Base-by-base conservation (phyloP, 2,888 invertebrate species). In the Caenorhabditis virilis region DNA sequence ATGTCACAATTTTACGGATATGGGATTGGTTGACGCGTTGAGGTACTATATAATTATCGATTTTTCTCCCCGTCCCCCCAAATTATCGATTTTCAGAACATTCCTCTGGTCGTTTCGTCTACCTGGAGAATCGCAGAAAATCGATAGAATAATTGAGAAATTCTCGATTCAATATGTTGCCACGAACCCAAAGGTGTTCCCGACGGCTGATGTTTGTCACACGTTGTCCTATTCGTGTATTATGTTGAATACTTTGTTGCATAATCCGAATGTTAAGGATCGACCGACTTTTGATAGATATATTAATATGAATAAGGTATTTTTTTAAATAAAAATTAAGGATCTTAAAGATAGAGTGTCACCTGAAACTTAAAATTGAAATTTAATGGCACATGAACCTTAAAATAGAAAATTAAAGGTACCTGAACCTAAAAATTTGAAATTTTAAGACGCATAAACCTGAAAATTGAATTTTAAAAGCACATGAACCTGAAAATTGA, bases 121-220 rank as follows among this genome's bases (percentile, higher is more conserved):
- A 4, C 76, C 76, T 6, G 76, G 76, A 3, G 76, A 76, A 55
- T 60, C 73, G 2, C 76, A 76, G 53, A 76, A 76, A 58, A 76
- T 76, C 26, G 72, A 72, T 36, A 11, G 72, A 26, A 66, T 72
- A 25, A 72, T 72, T 54, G 63, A 69, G 15, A 69, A 53, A 46
- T 69, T 72, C 30, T 47, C 66, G 20, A 16, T 33, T 6, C 45
- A 64, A 43, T 73, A 69, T 52, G 61, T 50, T 2, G 15, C 38
- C 11, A 47, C 57, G 22, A 73, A 73, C 53, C 66, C 66, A 11
- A 39, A 55, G 0, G 20, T 27, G 2, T 72, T 71, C 38, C 53
- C 53, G 11, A 50, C 47, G 7, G 57, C 71, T 7, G 74, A 74
- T 50, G 51, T 62, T n/a, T 72, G 71, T 22, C 61, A 71, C 53